Percentiles rank a stretch among this genome's conserved stretches.
Evolutionary conservation across 2,113 vertebrate genomes (phyloP).

Genomic region (Cnemophilus loriae): DNA sequence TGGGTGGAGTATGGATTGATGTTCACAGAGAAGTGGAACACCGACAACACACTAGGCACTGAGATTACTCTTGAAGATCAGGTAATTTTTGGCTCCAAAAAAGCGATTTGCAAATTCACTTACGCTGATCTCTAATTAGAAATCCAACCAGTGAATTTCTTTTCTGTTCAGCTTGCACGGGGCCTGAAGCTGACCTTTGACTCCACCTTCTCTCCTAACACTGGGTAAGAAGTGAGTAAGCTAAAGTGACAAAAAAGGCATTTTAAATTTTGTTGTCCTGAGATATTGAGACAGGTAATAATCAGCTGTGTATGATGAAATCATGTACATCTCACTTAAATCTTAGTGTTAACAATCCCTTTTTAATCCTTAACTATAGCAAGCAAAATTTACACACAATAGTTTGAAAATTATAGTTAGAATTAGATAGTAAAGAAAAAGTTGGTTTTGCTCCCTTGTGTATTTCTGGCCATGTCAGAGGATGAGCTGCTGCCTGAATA

Average conservation of each 20-base stretch:
- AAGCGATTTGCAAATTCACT: neutral
- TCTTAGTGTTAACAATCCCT: neutral
- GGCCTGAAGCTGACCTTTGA: constrained; percentile 96
- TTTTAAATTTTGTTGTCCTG: neutral
- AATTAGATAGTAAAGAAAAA: neutral
- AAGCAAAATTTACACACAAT: neutral
- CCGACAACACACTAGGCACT: constrained; percentile 92
- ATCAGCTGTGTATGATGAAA: neutral
- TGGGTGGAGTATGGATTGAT: constrained; percentile 93
- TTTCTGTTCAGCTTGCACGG: constrained; percentile 80
- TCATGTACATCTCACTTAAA: neutral
- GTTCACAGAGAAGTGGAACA: constrained; percentile 98
- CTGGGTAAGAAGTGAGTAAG: constrained; percentile 81
- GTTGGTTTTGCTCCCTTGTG: neutral
- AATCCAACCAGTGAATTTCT: constrained; percentile 48
- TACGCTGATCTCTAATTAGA: neutral
- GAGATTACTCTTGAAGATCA: constrained; percentile 92
- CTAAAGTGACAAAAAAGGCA: neutral
- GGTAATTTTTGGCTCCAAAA: constrained; percentile 55
- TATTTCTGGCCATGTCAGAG: neutral
- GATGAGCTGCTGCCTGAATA: neutral
- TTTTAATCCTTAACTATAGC: neutral
- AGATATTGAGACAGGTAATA: neutral
- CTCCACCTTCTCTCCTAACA: constrained; percentile 96
- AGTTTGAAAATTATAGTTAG: neutral